phyloP scores from a whole-genome alignment of 1,140 invertebrate species.

The Pygmarrhopalites habei region DNA sequence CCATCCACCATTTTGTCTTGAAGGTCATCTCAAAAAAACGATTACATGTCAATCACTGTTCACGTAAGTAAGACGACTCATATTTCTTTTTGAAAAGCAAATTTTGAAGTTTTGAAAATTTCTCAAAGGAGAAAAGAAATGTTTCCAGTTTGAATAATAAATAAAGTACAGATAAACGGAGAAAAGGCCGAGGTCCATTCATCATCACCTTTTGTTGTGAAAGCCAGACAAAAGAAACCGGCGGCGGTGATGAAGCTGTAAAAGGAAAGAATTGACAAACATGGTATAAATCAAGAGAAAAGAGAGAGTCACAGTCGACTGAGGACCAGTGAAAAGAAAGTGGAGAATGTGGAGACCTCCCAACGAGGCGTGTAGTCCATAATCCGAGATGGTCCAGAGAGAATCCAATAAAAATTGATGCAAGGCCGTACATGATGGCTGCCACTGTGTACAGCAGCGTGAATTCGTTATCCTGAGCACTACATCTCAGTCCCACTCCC shows the following conservation, averaged over 20 bases:
- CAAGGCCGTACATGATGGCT: slow-evolving; percentile 20
- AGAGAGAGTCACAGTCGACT: no score
- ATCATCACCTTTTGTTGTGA: slow-evolving; percentile 20
- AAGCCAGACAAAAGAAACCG: slow-evolving; percentile 31
- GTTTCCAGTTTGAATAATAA: no score
- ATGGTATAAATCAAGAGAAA: no score
- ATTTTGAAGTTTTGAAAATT: no score
- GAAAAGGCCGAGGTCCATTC: background rate
- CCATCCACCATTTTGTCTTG: background rate
- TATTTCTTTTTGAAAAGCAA: no score
- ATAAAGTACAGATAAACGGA: no score
- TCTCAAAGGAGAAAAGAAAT: no score
- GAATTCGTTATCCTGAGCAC: slow-evolving; percentile 11
- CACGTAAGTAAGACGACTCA: no score
- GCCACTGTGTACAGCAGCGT: slow-evolving; percentile 30
- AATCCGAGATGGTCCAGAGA: slow-evolving; percentile 27
- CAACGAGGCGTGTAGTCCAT: slow-evolving; percentile 20
- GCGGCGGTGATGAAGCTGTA: slow-evolving; percentile 15
- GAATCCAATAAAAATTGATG: slow-evolving; percentile 31
- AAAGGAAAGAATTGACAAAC: background rate
- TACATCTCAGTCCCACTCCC: background rate
- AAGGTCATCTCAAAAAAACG: background rate
- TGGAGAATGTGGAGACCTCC: slow-evolving; percentile 26
- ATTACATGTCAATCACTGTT: no score
- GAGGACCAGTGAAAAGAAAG: no score